Percentiles rank a stretch among this genome's conserved stretches.
These are phyloP conservation scores for Drosophila orosa DNA, from an alignment of 1,140 invertebrate genomes.

Conservation along the genomic window DNA sequence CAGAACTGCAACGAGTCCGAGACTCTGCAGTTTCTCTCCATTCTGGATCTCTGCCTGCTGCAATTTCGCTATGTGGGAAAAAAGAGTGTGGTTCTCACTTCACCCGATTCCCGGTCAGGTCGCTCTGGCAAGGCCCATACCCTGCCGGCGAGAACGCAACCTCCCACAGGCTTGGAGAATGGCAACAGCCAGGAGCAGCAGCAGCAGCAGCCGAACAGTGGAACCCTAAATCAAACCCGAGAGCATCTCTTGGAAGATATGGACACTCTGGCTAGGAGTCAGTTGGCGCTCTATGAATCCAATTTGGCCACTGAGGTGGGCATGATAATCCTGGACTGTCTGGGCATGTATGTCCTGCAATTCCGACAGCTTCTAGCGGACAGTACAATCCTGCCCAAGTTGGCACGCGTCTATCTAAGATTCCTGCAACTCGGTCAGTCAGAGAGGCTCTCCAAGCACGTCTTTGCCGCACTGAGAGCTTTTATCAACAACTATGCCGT, in stretches of 20 bases:
- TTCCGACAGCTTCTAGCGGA: constrained; percentile 89
- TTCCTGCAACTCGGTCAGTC: constrained; percentile 95
- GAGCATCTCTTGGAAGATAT: constrained; percentile 85
- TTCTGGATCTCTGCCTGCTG: constrained; percentile 87
- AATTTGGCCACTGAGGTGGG: constrained; percentile 96
- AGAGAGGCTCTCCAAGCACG: constrained; percentile 94
- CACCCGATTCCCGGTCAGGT: constrained; percentile 71
- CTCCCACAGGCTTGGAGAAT: constrained; percentile 84
- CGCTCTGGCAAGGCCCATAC: constrained; percentile 57
- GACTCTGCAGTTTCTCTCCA: constrained; percentile 75
- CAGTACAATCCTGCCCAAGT: constrained; percentile 90
- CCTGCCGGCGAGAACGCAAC: constrained; percentile 55
- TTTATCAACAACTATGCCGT: constrained; percentile 96
- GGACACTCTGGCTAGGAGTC: constrained; percentile 66
- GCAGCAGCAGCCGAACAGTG: constrained; percentile 85
- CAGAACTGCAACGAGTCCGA: constrained; percentile 88
- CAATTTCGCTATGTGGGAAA: constrained; percentile 95
- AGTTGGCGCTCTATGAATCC: constrained; percentile 89
- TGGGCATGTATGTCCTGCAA: constrained; percentile 93
- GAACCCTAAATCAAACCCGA: constrained; percentile 86
- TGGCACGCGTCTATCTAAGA: constrained; percentile 93
- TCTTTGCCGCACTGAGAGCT: constrained; percentile 94
- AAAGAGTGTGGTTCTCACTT: constrained; percentile 87
- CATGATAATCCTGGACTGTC: constrained; percentile 92
- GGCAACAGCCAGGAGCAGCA: constrained; percentile 89